Percentiles rank a stretch among this genome's conserved stretches.
Conservation (phyloP, 2,797 vertebrate species). For the Hirundo rustica region DNA sequence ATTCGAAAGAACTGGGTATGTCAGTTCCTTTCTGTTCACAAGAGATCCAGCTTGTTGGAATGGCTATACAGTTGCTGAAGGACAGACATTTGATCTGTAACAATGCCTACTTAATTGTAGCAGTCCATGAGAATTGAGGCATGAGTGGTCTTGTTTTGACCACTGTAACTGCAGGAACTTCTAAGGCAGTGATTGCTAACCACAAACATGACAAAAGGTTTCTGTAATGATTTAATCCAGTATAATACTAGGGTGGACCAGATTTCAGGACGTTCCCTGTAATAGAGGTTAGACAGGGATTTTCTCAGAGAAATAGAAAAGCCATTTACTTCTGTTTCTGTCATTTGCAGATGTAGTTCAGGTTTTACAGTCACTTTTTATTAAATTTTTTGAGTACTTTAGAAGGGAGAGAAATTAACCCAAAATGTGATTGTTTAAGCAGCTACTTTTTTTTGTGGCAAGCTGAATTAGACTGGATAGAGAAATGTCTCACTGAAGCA, state of each 20-base stretch:
- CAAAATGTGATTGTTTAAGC: neutral
- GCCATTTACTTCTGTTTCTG: neutral
- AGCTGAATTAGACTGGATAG: neutral
- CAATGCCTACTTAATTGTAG: fast-evolving
- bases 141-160: neutral
- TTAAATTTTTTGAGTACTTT: neutral
- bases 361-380: neutral
- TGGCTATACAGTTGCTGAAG: neutral
- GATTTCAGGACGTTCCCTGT: fast-evolving
- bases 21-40: neutral
- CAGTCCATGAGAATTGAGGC: neutral
- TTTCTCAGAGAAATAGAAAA: neutral
- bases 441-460: neutral
- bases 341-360: neutral
- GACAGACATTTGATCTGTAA: neutral
- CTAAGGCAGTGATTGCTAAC: neutral
- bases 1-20: neutral
- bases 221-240: neutral
- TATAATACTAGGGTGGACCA: neutral
- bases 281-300: neutral
- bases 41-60: neutral
- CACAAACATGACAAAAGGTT: neutral
- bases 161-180: neutral
- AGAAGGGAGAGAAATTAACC: neutral
- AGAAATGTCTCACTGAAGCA: neutral